Evolutionary conservation across 1,140 invertebrate species (phyloP).

Genomic region (Platyura marginata): DNA sequence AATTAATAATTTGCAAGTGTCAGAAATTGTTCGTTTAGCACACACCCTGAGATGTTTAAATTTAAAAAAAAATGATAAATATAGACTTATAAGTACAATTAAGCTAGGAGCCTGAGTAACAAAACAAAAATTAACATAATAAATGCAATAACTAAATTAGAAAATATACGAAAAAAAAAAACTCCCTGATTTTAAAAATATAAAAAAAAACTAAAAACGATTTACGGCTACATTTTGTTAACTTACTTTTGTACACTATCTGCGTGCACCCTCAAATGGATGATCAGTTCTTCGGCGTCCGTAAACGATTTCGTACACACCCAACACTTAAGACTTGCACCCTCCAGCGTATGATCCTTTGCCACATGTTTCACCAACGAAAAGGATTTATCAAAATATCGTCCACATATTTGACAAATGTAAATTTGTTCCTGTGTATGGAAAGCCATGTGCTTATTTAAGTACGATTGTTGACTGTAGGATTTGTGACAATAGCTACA

Average conservation of each 20-base stretch:
- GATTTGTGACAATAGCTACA: slow-evolving; percentile 24
- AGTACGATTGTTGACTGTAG: slow-evolving; percentile 24
- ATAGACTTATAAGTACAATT: too few species aligned
- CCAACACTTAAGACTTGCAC: neutral
- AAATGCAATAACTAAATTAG: too few species aligned
- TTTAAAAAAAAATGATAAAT: too few species aligned
- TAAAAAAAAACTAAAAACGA: too few species aligned
- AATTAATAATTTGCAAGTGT: too few species aligned
- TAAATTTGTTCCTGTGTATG: slow-evolving; percentile 13
- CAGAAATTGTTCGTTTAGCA: too few species aligned
- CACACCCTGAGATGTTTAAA: too few species aligned
- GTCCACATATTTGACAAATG: slow-evolving; percentile 19
- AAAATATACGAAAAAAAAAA: too few species aligned
- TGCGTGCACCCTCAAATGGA: neutral
- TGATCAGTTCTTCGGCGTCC: neutral
- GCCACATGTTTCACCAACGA: slow-evolving; percentile 17
- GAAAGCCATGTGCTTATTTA: slow-evolving; percentile 21
- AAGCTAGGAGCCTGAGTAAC: too few species aligned
- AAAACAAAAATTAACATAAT: too few species aligned
- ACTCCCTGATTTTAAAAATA: too few species aligned
- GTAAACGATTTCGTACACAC: neutral
- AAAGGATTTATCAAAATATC: slow-evolving; percentile 15
- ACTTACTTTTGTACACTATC: neutral
- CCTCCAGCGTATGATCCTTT: slow-evolving; percentile 11
- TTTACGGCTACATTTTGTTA: neutral